These are phyloP conservation scores for Picus viridis DNA, from an alignment of 2,797 vertebrate genomes.

Conservation along the genomic window DNA sequence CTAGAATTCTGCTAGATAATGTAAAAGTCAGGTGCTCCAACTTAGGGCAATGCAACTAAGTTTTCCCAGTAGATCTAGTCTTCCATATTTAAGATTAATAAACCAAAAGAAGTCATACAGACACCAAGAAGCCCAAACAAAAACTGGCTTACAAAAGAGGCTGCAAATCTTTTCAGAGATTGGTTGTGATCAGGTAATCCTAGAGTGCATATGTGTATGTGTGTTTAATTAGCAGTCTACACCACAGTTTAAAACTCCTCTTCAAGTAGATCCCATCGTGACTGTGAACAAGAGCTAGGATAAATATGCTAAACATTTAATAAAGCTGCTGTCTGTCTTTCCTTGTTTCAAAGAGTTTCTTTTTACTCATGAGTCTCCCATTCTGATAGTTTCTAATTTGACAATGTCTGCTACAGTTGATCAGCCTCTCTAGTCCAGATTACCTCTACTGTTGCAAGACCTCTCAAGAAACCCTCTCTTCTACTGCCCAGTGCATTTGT, in stretches of 20 bases:
- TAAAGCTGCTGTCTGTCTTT: not conserved
- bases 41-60: not conserved
- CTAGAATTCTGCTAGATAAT: not conserved
- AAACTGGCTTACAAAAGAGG: not conserved
- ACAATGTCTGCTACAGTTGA: not conserved
- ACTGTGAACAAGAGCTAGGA: not conserved
- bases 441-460: not conserved
- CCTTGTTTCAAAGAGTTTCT: not conserved
- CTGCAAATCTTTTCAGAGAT: not conserved
- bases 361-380: not conserved
- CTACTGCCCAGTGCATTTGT: not conserved
- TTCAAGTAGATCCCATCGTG: not conserved
- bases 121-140: not conserved
- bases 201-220: not conserved
- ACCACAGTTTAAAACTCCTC: not conserved
- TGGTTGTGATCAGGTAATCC: not conserved
- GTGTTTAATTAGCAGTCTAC: not conserved
- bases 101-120: not conserved
- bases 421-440: conserved; percentile 3
- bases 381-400: conserved; percentile 11
- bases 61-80: not conserved
- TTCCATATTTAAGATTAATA: not conserved
- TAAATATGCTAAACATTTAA: conserved; percentile 1
- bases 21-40: not conserved
- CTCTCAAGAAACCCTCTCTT: conserved; percentile 21